Base-by-base conservation (phyloP, 64 coral and sea anemone species). In the Dendronephthya gigantea region DNA sequence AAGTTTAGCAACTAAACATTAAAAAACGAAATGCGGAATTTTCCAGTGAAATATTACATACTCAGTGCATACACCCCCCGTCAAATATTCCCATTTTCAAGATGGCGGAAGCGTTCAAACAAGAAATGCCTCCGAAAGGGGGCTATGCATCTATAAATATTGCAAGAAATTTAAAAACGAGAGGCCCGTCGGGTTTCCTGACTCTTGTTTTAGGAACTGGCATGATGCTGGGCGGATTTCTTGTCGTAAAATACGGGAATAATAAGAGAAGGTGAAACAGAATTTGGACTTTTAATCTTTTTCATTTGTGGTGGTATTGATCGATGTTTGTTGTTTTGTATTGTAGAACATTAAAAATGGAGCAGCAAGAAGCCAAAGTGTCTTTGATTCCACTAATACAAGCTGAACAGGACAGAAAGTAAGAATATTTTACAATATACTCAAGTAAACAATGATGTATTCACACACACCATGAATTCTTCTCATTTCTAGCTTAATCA, bases 361-460 rank as follows among this genome's bases (percentile, higher is more conserved):
- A 98, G 47, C 87, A 93, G 38, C 90, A 89, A 59, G 81, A 98
- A 83, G 95, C 95, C 16, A 93, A 92, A 66, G 91, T 98, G 83
- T 90, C 92, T 82, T 85, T 98, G 30, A 75, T 98, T 37, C 95
- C 95, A 27, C 55, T 98, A 41, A 39, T 98, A 58, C 95, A 98
- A 84, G 95, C 95, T 35, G 95, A 98, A 87, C 90, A 85, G 55
- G 95, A 98, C 29, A 98, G 95, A 87, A 98, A 76, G 95, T 98
- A 72, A 52, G 94, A 50, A 15, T 1, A 39, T 50, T 34, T 33
- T 48, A 22, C 33, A 48, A n/a, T 50, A 19, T 59, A 41, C 41
- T n/a, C n/a, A n/a, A n/a, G n/a, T 52, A 22, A 16, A 1, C 13
- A 52, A 9, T 50, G 23, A 8, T 2, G 0, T 52, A 16, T 52